These are phyloP conservation scores for Torymus texanus DNA, from an alignment of 2,888 invertebrate species.

Conservation along the genomic window DNA sequence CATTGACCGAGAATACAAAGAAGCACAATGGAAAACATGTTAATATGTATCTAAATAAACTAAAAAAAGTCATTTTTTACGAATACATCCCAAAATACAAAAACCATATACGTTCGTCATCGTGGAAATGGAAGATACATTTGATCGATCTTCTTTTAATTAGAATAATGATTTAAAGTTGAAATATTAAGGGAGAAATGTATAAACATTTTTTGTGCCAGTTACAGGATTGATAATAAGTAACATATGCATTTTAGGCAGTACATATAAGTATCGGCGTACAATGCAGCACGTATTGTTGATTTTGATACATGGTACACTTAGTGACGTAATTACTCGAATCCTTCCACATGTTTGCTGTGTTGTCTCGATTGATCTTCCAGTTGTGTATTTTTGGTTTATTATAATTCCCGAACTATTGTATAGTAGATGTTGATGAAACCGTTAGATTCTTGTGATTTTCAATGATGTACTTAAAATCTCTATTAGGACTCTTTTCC, in stretches of 20 bases:
- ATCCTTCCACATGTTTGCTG: conserved; percentile 46
- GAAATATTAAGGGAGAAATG: background rate
- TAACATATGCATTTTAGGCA: conserved; percentile 19
- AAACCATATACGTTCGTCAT: background rate
- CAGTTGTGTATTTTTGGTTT: conserved; percentile 40
- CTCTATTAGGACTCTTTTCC: background rate
- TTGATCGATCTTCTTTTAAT: too few relatives aligned
- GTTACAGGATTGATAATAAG: background rate
- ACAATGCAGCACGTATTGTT: background rate
- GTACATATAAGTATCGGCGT: conserved; percentile 14
- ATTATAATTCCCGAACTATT: conserved; percentile 28
- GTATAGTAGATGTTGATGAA: conserved; percentile 38
- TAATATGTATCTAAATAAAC: too few relatives aligned
- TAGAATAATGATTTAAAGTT: too few relatives aligned
- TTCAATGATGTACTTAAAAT: conserved; percentile 30
- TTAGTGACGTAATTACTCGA: conserved; percentile 30
- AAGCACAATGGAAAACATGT: too few relatives aligned
- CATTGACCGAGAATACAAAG: too few relatives aligned
- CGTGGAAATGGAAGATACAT: too few relatives aligned
- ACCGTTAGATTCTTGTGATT: conserved; percentile 42
- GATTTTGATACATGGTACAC: conserved; percentile 35
- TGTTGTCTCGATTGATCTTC: conserved; percentile 45
- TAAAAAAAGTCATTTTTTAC: too few relatives aligned
- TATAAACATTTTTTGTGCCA: conserved; percentile 18
- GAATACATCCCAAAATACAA: background rate